Evolutionary conservation across 37 sponge, comb jelly and placozoan species (phyloP), one percentile per base, ranked within the genome.

Genomic region (Spongilla lacustris): DNA sequence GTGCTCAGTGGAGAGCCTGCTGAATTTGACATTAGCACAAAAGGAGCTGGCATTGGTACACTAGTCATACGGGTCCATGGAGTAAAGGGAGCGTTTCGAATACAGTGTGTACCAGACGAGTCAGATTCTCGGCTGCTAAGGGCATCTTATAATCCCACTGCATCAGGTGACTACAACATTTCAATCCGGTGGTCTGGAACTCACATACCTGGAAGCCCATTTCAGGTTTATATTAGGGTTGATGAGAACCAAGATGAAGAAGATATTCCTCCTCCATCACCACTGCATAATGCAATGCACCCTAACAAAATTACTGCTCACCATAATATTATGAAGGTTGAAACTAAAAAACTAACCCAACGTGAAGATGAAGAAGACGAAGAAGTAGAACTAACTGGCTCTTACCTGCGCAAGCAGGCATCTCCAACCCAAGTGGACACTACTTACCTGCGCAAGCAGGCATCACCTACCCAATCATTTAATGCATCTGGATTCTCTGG

Each of bases 161-260:
- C 88, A 49, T 78, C 86, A 29, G 96, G 96, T n/a, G 91, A 91
- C 28, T 96, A 93, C 66, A 78, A 69, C 46, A 82, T 96, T 14
- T 84, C 88, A 6, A 81, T 96, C 27, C 80, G 88, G 10, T 96
- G 93, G 93, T 81, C 86, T 72, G 93, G 88, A 1, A 27, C 33
- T 11, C 84, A 96, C 33, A 66, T 96, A 3, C 96, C 96, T 26
- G 91, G 91, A 50, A 93, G 96, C 68, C 96, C 96, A n/a, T 96
- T 96, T 84, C 50, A 69, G 13, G 84, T 96, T 23, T 41, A 67
- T 23, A 81, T 87, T 26, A 67, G 71, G 25, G 24, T 35, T 13
- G 58, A 58, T 17, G 58, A 58, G 19, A 17, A 58, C 58, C 19
- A 58, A 58, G 58, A 58, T 58, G 58, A 58, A 10, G 58, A 58